A percentile compares a stretch with the other conserved stretches of the same genome.
phyloP scores from a whole-genome alignment of 92 coral and sea anemone genomes.

The Porites divaricata region DNA sequence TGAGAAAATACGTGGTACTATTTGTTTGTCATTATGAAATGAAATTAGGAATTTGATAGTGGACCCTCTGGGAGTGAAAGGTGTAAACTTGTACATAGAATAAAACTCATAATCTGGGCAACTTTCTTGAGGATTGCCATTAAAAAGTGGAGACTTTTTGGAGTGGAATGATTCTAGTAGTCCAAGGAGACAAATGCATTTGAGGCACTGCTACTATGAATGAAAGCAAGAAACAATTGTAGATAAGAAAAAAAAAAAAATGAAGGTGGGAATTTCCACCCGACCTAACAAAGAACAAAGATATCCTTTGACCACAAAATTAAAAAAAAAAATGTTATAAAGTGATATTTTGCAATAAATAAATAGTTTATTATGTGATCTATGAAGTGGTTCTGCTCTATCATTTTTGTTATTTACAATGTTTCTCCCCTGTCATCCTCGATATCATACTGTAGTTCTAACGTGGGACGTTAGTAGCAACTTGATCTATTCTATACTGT shows the following conservation, averaged over 20 bases:
- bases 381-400: background rate
- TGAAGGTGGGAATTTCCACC: conserved; percentile 13
- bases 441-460: no score
- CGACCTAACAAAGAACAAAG: background rate
- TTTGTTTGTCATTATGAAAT: no score
- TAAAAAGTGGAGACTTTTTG: background rate
- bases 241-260: conserved; percentile 17
- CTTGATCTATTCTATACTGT: no score
- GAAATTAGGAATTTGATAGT: background rate
- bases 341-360: conserved; percentile 41
- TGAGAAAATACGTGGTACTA: no score
- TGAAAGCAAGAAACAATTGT: conserved; percentile 11
- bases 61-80: background rate
- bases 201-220: background rate
- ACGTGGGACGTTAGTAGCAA: no score
- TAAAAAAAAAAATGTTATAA: conserved; percentile 13
- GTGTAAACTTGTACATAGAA: background rate
- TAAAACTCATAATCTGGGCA: background rate
- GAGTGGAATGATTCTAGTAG: background rate
- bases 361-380: conserved; percentile 19
- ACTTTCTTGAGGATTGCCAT: background rate
- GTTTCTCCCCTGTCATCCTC: no score
- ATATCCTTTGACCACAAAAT: background rate
- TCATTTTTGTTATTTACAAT: background rate
- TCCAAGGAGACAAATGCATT: background rate